Percentiles rank a stretch among this genome's conserved stretches.
Conservation (phyloP, 2,797 vertebrate genomes). For the Myotis daubentonii region DNA sequence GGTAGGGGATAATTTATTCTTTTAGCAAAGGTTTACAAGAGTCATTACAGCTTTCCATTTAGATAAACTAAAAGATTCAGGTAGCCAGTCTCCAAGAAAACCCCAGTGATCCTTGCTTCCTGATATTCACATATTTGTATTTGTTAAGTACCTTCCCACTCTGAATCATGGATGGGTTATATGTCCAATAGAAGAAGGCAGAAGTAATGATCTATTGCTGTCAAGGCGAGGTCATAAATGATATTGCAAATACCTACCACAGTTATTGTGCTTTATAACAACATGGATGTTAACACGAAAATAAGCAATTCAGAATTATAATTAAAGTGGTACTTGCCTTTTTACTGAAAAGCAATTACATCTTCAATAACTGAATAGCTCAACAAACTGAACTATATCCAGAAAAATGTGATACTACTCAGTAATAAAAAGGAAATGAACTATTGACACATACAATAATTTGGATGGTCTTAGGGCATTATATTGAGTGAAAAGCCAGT, state of each 20-base stretch:
- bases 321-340: background rate
- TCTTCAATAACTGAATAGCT: background rate
- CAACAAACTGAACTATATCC: background rate
- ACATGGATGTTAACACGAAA: background rate
- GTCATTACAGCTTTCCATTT: background rate
- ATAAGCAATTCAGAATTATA: conserved; percentile 26
- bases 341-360: conserved; percentile 1
- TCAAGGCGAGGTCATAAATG: background rate
- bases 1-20: background rate
- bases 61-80: background rate
- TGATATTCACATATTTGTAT: background rate
- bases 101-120: background rate
- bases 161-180: background rate
- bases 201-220: background rate
- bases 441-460: background rate
- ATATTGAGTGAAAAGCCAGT: background rate
- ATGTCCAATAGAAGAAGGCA: background rate
- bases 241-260: background rate
- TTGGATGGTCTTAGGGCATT: background rate
- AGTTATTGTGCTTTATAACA: conserved; percentile 5
- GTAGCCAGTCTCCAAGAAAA: background rate
- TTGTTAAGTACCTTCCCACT: background rate
- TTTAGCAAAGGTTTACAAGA: conserved; percentile 22
- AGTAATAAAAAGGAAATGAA: background rate
- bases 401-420: background rate